A percentile compares a stretch with the other conserved stretches of the same genome.
Evolutionary conservation across 2,113 vertebrate species (phyloP).

Genomic region (Myanophis thanlyinensis): DNA sequence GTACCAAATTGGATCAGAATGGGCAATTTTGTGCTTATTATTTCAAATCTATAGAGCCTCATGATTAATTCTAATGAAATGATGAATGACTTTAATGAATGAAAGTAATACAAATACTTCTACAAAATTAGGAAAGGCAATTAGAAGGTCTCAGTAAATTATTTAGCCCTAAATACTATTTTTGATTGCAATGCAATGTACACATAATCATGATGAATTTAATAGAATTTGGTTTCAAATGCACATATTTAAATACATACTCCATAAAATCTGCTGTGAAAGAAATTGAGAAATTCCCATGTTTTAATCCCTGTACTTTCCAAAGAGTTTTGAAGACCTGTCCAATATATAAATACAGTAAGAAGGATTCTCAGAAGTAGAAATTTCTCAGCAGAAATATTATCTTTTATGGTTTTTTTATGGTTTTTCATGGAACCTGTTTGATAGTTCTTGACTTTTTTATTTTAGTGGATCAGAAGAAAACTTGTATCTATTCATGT

Average conservation of each 20-base stretch:
- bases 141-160: background rate
- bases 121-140: background rate
- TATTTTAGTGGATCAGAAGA: background rate
- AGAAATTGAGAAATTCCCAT: background rate
- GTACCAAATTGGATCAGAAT: background rate
- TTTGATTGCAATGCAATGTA: background rate
- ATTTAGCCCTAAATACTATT: background rate
- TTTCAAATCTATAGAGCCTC: background rate
- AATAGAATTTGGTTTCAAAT: background rate
- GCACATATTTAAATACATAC: background rate
- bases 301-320: background rate
- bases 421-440: background rate
- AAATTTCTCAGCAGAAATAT: background rate
- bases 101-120: background rate
- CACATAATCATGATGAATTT: background rate
- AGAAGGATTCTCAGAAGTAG: background rate
- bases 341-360: background rate
- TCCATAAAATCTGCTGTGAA: background rate
- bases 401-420: background rate
- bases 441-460: background rate
- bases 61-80: too few species aligned
- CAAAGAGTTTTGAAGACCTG: background rate
- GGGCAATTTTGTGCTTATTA: background rate
- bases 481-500: background rate
- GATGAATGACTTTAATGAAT: too few species aligned